Conservation (phyloP, 37 sponge, comb jelly and placozoan genomes). For the Eunapius fragilis region DNA sequence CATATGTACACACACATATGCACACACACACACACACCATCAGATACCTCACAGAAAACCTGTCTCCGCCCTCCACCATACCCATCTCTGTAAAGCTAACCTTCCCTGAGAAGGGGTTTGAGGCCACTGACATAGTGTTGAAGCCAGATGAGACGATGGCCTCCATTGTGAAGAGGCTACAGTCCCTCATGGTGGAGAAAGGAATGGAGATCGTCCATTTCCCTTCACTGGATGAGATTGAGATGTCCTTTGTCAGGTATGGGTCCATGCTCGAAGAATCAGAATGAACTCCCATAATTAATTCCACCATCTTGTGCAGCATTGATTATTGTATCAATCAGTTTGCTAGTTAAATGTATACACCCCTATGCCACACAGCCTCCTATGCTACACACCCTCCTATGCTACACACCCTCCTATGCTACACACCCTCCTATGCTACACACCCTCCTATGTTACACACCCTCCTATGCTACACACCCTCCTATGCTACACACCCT, state of each 20-base stretch:
- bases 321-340: too few species aligned
- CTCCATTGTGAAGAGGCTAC: conserved; percentile 35
- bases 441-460: background rate
- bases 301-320: too few species aligned
- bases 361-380: too few species aligned
- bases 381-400: too few species aligned
- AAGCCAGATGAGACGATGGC: conserved; percentile 68
- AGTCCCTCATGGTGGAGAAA: conserved; percentile 41
- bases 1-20: too few species aligned
- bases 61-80: conserved; percentile 61
- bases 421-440: too few species aligned
- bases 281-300: too few species aligned
- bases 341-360: too few species aligned
- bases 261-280: too few species aligned
- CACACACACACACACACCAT: background rate
- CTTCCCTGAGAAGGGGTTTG: conserved; percentile 55
- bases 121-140: conserved; percentile 36
- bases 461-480: too few species aligned
- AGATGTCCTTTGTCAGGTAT: conserved; percentile 56
- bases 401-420: too few species aligned
- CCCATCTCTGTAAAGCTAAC: conserved; percentile 50
- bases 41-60: conserved; percentile 58
- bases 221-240: conserved; percentile 51
- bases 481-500: too few species aligned
- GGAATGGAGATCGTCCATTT: conserved; percentile 41